phyloP scores from a whole-genome alignment of 2,797 vertebrate species.

The Chelon auratus region DNA sequence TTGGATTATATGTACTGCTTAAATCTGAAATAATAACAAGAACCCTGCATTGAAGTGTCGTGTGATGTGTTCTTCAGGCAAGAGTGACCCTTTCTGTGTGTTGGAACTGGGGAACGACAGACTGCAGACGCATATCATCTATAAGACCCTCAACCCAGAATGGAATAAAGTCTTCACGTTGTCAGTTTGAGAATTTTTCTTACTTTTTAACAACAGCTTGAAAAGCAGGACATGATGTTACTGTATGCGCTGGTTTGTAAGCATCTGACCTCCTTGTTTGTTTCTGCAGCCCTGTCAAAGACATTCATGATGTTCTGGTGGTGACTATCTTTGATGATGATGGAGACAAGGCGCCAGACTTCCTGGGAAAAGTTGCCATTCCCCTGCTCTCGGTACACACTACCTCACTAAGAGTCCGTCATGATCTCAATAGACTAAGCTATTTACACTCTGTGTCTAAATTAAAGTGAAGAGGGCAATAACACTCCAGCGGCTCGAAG shows the following conservation, averaged over 20 bases:
- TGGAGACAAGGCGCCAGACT: conserved; percentile 97
- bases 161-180: conserved; percentile 98
- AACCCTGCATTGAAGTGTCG: not conserved
- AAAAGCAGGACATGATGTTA: not conserved
- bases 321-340: conserved; percentile 97
- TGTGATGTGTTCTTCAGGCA: conserved; percentile 83
- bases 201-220: not conserved
- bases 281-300: conserved; percentile 90
- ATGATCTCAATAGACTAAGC: conserved; percentile 45
- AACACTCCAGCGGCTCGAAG: conserved; percentile 46
- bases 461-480: conserved; percentile 73
- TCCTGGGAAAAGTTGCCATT: conserved; percentile 95
- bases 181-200: conserved; percentile 83
- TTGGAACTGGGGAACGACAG: conserved; percentile 93
- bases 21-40: not conserved
- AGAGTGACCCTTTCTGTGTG: conserved; percentile 97
- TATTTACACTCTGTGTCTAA: conserved; percentile 68
- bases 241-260: conserved; percentile 1
- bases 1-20: not conserved
- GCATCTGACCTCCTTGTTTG: conserved; percentile 36
- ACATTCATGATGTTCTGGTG: conserved; percentile 93
- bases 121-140: conserved; percentile 93
- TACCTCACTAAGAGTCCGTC: conserved; percentile 34
- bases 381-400: conserved; percentile 92
- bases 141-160: conserved; percentile 95